Evolutionary conservation across 2,113 vertebrate genomes (phyloP), one percentile per base, ranked within the genome.

Genomic region (Pandion haliaetus): DNA sequence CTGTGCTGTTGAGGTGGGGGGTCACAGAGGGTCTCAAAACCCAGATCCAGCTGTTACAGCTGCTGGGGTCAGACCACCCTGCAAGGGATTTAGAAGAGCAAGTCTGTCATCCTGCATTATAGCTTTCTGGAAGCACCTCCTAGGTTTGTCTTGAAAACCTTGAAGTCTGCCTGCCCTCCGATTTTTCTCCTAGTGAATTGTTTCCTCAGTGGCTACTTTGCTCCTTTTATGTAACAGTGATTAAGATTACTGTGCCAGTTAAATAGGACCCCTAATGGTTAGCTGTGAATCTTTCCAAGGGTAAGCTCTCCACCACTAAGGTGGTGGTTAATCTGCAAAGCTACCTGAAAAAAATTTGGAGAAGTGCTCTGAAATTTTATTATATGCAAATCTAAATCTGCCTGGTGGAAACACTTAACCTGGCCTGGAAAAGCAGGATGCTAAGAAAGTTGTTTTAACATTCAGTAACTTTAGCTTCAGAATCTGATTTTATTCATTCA

Each of bases 31-130:
- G 90, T 91, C 87, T 76, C 84, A 38, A 61, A 85, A 17, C 23
- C 28, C 84, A 76, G 31, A 93, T 96, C 96, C 96, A 96, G 95
- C 95, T 97, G 96, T 96, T 96, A 65, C 3, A 4, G 91, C 84
- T 88, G 93, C 62, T 2, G 12, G 54, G 34, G 25, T 90, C 74
- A 82, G 95, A 85, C 92, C 82, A 77, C 93, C 92, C 96, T 90
- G 92, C 54, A 7, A 42, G 84, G 84, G 57, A 80, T 94, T 95
- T 91, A 57, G 70, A 32, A 66, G 85, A 82, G 62, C 17, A 8
- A 15, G 70, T 62, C 82, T 95, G 42, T 63, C 82, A 52, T 80
- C 34, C 52, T 66, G 49, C 45, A 4, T 47, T 82, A 32, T 1
- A 28, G 87, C 74, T 54, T 69, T 82, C 44, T 94, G 93, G 93